Percentiles rank a stretch among this genome's conserved stretches.
Conservation (phyloP, 2,113 vertebrate species). For the Orthochromis malagaraziensis region DNA sequence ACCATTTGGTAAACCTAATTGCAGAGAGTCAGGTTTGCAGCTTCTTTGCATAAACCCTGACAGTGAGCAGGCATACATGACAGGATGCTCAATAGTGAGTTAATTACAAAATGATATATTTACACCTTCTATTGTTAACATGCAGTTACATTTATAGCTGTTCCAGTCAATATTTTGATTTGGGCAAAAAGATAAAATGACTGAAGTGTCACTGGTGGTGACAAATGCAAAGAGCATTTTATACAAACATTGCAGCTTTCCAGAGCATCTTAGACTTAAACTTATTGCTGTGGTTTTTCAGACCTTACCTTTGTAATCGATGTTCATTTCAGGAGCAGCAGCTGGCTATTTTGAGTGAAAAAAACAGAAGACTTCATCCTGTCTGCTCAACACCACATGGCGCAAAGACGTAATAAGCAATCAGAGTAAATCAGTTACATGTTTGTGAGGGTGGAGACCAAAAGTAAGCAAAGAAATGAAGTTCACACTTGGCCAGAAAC, state of each 20-base stretch:
- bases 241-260: background rate
- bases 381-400: background rate
- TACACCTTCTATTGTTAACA: background rate
- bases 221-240: background rate
- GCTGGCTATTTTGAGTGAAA: background rate
- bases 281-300: background rate
- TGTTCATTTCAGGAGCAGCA: background rate
- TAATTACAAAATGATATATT: background rate
- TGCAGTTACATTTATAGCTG: background rate
- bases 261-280: background rate
- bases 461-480: background rate
- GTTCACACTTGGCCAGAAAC: background rate
- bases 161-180: background rate
- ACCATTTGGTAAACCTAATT: background rate
- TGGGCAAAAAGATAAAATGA: background rate
- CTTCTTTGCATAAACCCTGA: background rate
- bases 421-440: background rate
- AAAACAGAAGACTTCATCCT: background rate
- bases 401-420: background rate
- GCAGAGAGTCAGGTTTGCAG: background rate
- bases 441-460: background rate
- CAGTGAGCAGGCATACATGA: background rate
- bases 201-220: background rate
- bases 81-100: background rate
- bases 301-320: background rate